phyloP scores from a whole-genome alignment of 2,888 invertebrate species.

The Ceriagrion tenellum region DNA sequence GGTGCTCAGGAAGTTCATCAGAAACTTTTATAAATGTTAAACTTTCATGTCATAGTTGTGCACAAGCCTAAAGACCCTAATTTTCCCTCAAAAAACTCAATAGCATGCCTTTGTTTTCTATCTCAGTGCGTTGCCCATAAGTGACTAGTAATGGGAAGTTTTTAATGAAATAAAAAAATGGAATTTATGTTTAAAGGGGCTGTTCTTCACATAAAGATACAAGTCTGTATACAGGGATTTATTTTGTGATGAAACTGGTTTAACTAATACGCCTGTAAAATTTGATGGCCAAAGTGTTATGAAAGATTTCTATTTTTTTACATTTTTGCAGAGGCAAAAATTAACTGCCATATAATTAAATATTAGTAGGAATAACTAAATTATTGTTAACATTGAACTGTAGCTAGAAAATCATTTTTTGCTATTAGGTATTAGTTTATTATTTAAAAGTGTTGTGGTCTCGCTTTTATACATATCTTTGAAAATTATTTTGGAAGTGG shows the following conservation, averaged over 20 bases:
- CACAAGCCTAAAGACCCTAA: not conserved
- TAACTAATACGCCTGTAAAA: not conserved
- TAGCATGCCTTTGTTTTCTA: not conserved
- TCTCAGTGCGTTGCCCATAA: not conserved
- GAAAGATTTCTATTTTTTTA: conserved; percentile 56
- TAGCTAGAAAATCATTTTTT: not conserved
- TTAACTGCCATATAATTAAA: not conserved
- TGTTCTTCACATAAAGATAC: not conserved
- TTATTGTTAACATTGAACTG: not conserved
- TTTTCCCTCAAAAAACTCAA: not conserved
- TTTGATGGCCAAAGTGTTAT: not conserved
- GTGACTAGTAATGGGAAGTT: not conserved
- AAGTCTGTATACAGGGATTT: not conserved
- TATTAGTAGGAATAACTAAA: not conserved
- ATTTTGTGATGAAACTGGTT: not conserved
- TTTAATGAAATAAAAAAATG: not conserved
- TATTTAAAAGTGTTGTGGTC: not conserved
- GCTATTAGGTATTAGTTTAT: not conserved
- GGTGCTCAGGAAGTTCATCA: not conserved
- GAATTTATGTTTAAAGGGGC: not conserved
- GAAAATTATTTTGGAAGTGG: not conserved
- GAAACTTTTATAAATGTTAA: not conserved
- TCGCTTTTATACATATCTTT: not conserved
- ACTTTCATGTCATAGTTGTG: not conserved
- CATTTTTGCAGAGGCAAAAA: conserved; percentile 23